Percentiles rank a stretch among this genome's conserved stretches.
phyloP scores from a whole-genome alignment of 2,888 invertebrate species.

The Scaptomyza cyrtandrae region DNA sequence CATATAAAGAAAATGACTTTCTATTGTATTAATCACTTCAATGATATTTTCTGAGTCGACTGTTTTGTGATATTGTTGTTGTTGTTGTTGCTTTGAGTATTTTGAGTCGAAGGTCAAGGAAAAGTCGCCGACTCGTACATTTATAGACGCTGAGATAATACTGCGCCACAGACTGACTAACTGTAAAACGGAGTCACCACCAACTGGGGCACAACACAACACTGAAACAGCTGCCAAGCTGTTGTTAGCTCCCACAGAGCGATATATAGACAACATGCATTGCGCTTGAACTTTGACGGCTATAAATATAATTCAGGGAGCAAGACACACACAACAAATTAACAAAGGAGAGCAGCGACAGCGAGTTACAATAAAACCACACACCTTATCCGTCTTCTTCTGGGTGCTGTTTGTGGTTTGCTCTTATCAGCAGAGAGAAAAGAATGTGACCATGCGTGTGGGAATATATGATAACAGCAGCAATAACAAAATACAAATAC shows the following conservation, averaged over 20 bases:
- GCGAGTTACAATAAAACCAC: slow-evolving; percentile 25
- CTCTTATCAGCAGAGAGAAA: slow-evolving; percentile 27
- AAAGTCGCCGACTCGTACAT: slow-evolving; percentile 41
- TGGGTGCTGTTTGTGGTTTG: slow-evolving; percentile 7
- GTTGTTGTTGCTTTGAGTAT: too few species aligned
- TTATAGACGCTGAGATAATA: slow-evolving; percentile 59
- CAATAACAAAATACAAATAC: slow-evolving; percentile 17
- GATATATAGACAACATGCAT: slow-evolving; percentile 38
- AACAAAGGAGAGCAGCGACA: neutral
- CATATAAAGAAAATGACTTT: neutral
- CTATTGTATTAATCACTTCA: neutral
- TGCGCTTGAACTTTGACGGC: slow-evolving; percentile 55
- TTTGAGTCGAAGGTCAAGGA: slow-evolving; percentile 47
- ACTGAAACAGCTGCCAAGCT: slow-evolving; percentile 33
- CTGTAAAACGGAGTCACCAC: slow-evolving; percentile 25
- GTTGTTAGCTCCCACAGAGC: slow-evolving; percentile 56
- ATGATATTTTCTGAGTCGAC: neutral
- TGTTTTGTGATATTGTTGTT: neutral
- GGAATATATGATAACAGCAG: slow-evolving; percentile 40
- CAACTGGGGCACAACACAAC: slow-evolving; percentile 38
- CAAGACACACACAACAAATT: neutral
- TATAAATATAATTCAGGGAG: slow-evolving; percentile 41
- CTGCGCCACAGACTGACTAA: slow-evolving; percentile 14
- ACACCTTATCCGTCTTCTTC: slow-evolving; percentile 31
- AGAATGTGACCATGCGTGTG: slow-evolving; percentile 33